These are phyloP conservation scores for Pheosia gnoma DNA, from an alignment of 2,888 invertebrate genomes.

Conservation along the genomic window DNA sequence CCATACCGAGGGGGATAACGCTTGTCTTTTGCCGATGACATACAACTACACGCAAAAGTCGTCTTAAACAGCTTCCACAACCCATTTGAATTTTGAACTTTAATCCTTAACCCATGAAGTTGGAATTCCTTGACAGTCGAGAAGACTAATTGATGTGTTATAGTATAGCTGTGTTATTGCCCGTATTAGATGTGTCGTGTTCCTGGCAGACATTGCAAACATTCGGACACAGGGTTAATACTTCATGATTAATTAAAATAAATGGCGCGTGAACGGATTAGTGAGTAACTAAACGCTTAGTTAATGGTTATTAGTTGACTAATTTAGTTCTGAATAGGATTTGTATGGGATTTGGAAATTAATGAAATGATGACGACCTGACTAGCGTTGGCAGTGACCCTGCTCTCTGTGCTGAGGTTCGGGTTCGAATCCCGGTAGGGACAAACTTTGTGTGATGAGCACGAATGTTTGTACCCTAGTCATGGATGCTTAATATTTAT, in stretches of 20 bases:
- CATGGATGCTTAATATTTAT: no score
- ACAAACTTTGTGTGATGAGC: no score
- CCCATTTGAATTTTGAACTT: neutral
- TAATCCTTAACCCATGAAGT: neutral
- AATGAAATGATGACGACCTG: neutral
- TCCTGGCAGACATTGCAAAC: slow-evolving; percentile 11
- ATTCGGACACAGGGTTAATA: slow-evolving; percentile 24
- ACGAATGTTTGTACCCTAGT: no score
- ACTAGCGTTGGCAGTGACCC: no score
- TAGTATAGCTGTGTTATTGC: neutral
- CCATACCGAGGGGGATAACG: neutral
- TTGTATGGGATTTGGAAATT: neutral
- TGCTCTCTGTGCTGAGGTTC: no score
- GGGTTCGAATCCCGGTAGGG: no score
- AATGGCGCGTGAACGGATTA: neutral
- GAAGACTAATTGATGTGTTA: neutral
- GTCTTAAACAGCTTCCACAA: neutral
- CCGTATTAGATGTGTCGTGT: neutral
- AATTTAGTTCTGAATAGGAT: neutral
- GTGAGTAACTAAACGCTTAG: slow-evolving; percentile 4
- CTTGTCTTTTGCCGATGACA: neutral
- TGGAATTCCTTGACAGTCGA: neutral
- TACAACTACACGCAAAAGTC: neutral
- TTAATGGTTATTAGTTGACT: neutral
- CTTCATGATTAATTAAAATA: slow-evolving; percentile 32